Base-by-base conservation (phyloP, 2,888 invertebrate species). In the Noctua fimbriata region DNA sequence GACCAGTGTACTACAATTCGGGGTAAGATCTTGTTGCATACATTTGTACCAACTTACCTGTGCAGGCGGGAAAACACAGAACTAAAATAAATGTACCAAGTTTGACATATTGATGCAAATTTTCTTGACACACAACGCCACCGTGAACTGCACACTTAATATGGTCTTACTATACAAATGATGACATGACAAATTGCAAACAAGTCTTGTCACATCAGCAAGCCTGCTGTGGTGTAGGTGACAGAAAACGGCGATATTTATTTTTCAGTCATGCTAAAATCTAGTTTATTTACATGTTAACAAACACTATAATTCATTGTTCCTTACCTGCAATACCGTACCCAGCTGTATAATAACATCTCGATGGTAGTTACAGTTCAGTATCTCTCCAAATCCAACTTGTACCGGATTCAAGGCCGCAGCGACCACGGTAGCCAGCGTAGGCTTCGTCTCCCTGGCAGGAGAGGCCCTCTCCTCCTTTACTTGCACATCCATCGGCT, bases 351-450 rank as follows among this genome's bases (percentile, higher is more conserved):
- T 97, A 71, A 99, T 97, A 66, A 99, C 98, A 92, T 99, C 98
- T 83, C 98, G 97, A 94, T 99, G 99, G 93, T 99, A 99, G 0
- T 98, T 98, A 93, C 99, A 99, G 91, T 97, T 98, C 88, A 98
- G 97, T 91, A 98, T 98, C 93, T 99, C 99, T 70, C 98, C 97
- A 84, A 99, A 97, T 5, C 98, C 98, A 67, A 97, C 96, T 88
- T 98, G 98, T 21, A 98, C 96, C 6, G 98, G 98, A 94, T 97
- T 98, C 74, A 96, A 86, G 0, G 96, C 93, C 0, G 96, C 95
- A 16, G 94, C 90, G 49, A 95, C 92, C 1, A 96, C 95, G 1
- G 95, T 91, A 28, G 93, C 94, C 2, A 95, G 73, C 0, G 93
- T 94, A 2, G 94, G 85, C 84, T 95, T 96, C 0, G 91, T 91